A percentile compares a stretch with the other conserved stretches of the same genome.
phyloP scores from a whole-genome alignment of 37 sponge, comb jelly and placozoan genomes.

The Crambe crambe region DNA sequence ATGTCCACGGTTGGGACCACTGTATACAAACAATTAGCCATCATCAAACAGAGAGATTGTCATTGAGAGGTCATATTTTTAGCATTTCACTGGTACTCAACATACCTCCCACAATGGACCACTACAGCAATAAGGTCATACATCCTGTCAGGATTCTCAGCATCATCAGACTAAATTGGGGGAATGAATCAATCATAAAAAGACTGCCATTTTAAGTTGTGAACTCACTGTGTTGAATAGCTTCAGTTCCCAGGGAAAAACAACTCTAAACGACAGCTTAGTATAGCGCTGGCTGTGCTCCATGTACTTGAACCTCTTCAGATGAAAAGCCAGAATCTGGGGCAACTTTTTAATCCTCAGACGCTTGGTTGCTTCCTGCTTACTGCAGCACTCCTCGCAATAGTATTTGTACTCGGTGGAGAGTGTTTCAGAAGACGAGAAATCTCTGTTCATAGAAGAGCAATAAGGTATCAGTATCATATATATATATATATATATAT shows the following conservation, averaged over 20 bases:
- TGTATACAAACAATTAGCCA: constrained; percentile 10
- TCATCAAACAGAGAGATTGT: background rate
- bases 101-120: constrained; percentile 93
- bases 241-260: constrained; percentile 95
- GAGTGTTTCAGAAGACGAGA: constrained; percentile 88
- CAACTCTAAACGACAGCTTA: constrained; percentile 93
- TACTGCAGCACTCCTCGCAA: constrained; percentile 98
- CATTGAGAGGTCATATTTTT: too few relatives aligned
- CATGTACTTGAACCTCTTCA: constrained; percentile 98
- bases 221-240: constrained; percentile 86
- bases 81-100: background rate
- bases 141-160: constrained; percentile 76
- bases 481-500: too few relatives aligned
- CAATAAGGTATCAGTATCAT: too few relatives aligned
- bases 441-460: too few relatives aligned
- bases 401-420: constrained; percentile 88
- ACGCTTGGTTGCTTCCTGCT: constrained; percentile 96
- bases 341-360: constrained; percentile 92
- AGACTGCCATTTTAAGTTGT: background rate
- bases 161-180: constrained; percentile 70
- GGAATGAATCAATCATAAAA: background rate
- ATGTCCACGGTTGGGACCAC: constrained; percentile 95
- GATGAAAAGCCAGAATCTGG: constrained; percentile 89
- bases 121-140: constrained; percentile 93
- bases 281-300: constrained; percentile 80